phyloP scores from a whole-genome alignment of 2,113 vertebrate species.

The Aldabrachelys gigantea region DNA sequence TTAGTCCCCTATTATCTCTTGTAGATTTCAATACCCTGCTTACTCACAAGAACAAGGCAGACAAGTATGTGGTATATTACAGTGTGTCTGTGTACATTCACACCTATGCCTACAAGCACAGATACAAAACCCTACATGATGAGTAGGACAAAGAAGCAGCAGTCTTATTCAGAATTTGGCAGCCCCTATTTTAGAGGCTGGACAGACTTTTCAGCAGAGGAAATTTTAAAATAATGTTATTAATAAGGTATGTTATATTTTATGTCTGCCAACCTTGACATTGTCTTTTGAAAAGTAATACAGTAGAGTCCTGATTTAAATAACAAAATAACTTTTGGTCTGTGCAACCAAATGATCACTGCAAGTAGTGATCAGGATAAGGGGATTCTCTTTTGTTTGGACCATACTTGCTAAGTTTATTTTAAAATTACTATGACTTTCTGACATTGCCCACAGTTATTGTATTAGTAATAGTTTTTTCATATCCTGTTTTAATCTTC shows the following conservation, averaged over 20 bases:
- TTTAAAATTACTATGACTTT: constrained; percentile 47
- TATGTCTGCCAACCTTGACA: constrained; percentile 19
- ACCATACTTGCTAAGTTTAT: constrained; percentile 49
- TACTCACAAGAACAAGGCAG: neutral
- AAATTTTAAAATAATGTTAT: constrained; percentile 22
- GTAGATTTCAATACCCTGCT: neutral
- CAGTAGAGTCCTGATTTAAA: neutral
- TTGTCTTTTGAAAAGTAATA: neutral
- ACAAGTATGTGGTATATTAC: neutral
- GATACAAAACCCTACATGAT: neutral
- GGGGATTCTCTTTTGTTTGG: constrained; percentile 33
- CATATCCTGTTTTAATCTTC: constrained; percentile 24
- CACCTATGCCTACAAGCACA: neutral
- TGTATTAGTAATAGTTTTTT: constrained; percentile 45
- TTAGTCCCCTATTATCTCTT: neutral
- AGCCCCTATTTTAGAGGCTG: neutral
- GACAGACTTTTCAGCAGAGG: constrained; percentile 31
- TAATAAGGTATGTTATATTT: neutral
- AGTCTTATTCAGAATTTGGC: neutral
- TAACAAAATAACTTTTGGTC: neutral
- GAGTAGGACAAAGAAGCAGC: neutral
- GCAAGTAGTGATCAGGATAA: constrained; percentile 1
- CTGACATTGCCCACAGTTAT: constrained; percentile 51
- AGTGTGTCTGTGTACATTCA: neutral
- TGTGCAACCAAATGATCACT: neutral